Evolutionary conservation across 35 echinoderm and acorn worm species (phyloP).

Genomic region (Diadema setosum): DNA sequence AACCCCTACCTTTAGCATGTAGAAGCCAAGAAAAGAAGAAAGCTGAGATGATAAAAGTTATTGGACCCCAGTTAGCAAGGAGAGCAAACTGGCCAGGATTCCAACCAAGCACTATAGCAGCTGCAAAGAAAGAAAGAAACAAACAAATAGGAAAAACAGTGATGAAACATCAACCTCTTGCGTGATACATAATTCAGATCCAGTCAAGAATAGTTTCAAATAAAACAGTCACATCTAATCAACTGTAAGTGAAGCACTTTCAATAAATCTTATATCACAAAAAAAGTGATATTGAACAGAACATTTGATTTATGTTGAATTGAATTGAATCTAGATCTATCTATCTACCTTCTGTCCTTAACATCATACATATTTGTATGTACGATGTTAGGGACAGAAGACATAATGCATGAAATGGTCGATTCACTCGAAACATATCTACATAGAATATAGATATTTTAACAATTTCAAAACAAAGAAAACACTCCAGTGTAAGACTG

Average conservation of each 20-base stretch:
- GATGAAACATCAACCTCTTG: background rate
- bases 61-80: constrained; percentile 78
- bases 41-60: constrained; percentile 63
- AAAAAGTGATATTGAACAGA: background rate
- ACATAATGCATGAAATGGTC: no score
- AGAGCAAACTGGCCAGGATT: constrained; percentile 37
- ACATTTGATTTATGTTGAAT: no score
- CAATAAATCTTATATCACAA: background rate
- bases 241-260: background rate
- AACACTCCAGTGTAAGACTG: no score
- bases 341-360: no score
- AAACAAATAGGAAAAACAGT: background rate
- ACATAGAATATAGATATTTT: no score
- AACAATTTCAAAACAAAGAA: no score
- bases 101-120: constrained; percentile 26
- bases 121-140: constrained; percentile 1
- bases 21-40: constrained; percentile 78
- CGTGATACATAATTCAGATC: background rate
- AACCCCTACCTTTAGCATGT: constrained; percentile 67
- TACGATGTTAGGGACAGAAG: no score
- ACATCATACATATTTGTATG: no score
- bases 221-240: background rate
- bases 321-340: no score
- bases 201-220: background rate
- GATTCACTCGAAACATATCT: no score